Conservation (phyloP, 2,888 invertebrate species). For the Aporophyla lueneburgensis region DNA sequence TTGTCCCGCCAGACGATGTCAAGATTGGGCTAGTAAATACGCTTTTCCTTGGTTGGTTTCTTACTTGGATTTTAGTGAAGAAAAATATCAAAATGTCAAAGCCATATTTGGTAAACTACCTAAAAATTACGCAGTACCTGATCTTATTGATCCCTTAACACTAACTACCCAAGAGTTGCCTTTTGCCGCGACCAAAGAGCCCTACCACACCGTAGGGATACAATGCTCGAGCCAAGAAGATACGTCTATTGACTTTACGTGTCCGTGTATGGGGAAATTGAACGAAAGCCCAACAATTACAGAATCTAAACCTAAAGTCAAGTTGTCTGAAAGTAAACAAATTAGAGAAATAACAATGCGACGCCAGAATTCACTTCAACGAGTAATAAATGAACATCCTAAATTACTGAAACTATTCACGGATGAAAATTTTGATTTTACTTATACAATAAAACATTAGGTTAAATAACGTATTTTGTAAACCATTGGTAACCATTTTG, state of each 20-base stretch:
- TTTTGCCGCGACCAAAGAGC: conserved; percentile 80
- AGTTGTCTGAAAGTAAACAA: conserved; percentile 63
- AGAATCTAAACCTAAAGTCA: conserved; percentile 42
- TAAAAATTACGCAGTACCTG: conserved; percentile 59
- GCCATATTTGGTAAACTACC: conserved; percentile 72
- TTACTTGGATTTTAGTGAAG: conserved; percentile 83
- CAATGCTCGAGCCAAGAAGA: conserved; percentile 86
- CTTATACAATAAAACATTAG: conserved; percentile 56
- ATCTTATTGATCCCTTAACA: conserved; percentile 72
- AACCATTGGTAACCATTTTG: conserved; percentile 11
- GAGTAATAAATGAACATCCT: conserved; percentile 77
- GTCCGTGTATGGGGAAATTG: conserved; percentile 73
- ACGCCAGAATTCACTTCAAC: conserved; percentile 77
- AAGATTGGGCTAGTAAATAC: conserved; percentile 70
- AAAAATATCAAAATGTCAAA: conserved; percentile 80
- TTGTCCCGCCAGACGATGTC: conserved; percentile 77
- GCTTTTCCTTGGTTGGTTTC: conserved; percentile 77
- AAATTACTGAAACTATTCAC: conserved; percentile 83
- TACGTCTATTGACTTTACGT: conserved; percentile 67
- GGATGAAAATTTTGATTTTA: conserved; percentile 82
- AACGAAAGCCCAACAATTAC: conserved; percentile 13
- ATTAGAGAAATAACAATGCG: conserved; percentile 70
- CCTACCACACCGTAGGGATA: conserved; percentile 76
- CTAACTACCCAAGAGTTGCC: conserved; percentile 75
- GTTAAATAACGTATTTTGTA: conserved; percentile 41